phyloP scores from a whole-genome alignment of 2,113 vertebrate genomes.

The Macquaria australasica region DNA sequence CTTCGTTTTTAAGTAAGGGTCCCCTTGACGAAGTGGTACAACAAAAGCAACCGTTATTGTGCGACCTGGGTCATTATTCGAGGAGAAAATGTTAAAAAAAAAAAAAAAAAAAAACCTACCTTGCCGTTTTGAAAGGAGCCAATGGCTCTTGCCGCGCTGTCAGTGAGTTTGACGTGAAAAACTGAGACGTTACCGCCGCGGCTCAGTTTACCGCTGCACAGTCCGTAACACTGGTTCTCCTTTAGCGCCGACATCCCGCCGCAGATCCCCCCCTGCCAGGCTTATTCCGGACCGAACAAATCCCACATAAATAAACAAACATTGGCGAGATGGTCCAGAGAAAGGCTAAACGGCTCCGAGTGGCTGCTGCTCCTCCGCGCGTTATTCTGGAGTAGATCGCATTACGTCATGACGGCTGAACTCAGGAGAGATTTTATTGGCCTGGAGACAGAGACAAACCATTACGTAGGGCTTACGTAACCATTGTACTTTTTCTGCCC shows the following conservation, averaged over 20 bases:
- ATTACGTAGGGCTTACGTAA: conserved; percentile 66
- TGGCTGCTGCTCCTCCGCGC: conserved; percentile 64
- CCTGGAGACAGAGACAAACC: conserved; percentile 62
- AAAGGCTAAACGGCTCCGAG: conserved; percentile 14
- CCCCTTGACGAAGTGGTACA: neutral
- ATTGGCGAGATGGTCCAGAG: conserved; percentile 1
- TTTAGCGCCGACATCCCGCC: conserved; percentile 87
- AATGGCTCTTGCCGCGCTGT: conserved; percentile 91
- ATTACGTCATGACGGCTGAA: conserved; percentile 71
- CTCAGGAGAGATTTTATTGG: conserved; percentile 63
- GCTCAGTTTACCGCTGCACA: conserved; percentile 87
- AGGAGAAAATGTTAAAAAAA: neutral
- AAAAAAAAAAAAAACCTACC: conserved; percentile 82
- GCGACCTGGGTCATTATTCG: neutral
- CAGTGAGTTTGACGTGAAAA: conserved; percentile 94
- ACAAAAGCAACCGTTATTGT: neutral
- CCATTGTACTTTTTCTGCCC: conserved; percentile 17
- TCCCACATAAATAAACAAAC: conserved; percentile 27
- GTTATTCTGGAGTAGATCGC: conserved; percentile 74
- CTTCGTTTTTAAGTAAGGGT: neutral
- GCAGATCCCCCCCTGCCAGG: neutral
- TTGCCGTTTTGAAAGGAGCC: conserved; percentile 86
- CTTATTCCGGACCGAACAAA: conserved; percentile 5
- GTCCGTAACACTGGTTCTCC: conserved; percentile 89
- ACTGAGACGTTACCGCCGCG: conserved; percentile 87